phyloP scores from a whole-genome alignment of 2,888 invertebrate species.

The Pheosia tremula region DNA sequence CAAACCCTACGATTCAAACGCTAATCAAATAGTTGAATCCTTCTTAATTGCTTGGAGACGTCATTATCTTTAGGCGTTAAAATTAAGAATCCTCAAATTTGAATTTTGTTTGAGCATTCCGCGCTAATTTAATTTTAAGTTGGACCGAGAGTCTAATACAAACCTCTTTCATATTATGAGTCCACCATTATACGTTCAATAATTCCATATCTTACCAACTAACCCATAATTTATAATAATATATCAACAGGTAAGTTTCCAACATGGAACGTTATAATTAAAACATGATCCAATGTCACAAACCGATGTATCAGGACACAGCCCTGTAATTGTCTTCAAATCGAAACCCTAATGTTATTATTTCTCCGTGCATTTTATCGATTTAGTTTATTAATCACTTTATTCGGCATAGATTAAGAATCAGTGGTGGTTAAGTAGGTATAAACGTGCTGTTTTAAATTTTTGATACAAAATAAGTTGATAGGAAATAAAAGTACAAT shows the following conservation, averaged over 20 bases:
- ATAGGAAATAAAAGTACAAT: too few relatives aligned
- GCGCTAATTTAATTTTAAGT: too few relatives aligned
- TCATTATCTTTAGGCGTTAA: too few relatives aligned
- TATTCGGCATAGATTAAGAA: slow-evolving; percentile 54
- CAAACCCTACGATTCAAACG: too few relatives aligned
- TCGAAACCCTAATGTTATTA: slow-evolving; percentile 54
- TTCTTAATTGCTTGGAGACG: too few relatives aligned
- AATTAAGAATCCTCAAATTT: too few relatives aligned
- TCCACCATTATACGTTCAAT: not conserved
- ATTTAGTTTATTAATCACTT: slow-evolving; percentile 58
- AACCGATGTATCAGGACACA: slow-evolving; percentile 46
- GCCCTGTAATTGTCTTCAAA: slow-evolving; percentile 60
- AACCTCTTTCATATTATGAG: not conserved
- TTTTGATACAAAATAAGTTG: too few relatives aligned
- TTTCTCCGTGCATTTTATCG: slow-evolving; percentile 53
- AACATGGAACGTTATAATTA: slow-evolving; percentile 55
- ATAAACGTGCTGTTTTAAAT: not conserved
- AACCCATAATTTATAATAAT: slow-evolving; percentile 63
- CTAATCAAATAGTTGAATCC: too few relatives aligned
- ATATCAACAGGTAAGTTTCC: slow-evolving; percentile 53
- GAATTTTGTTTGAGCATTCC: too few relatives aligned
- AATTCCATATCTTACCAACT: slow-evolving; percentile 8
- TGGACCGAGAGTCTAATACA: too few relatives aligned
- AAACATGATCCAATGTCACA: slow-evolving; percentile 68
- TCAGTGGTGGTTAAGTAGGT: not conserved